Conservation (phyloP, 2,113 vertebrate genomes). For the Rhagologus leucostigma region DNA sequence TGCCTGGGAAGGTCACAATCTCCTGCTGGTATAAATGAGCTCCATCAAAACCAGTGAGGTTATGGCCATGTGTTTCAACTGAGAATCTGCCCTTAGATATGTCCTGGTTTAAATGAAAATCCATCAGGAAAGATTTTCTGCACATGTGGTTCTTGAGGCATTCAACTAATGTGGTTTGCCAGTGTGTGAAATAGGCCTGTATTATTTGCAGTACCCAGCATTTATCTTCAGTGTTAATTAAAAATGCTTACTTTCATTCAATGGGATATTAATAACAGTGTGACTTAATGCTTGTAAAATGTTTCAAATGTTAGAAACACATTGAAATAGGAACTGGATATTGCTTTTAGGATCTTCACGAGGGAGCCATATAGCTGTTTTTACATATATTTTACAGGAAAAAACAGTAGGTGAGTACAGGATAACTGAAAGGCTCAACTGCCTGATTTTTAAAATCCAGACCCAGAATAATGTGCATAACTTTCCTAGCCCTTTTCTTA, state of each 20-base stretch:
- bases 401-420: background rate
- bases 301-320: background rate
- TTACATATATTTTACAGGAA: background rate
- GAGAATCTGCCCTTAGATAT: background rate
- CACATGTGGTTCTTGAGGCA: background rate
- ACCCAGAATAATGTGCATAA: background rate
- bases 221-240: constrained; percentile 20
- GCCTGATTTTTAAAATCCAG: background rate
- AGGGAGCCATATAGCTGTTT: background rate
- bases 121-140: background rate
- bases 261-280: background rate
- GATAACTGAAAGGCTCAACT: background rate
- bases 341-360: background rate
- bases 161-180: background rate
- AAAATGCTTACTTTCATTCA: background rate
- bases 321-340: background rate
- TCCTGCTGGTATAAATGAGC: background rate
- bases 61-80: background rate
- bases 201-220: background rate
- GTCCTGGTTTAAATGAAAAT: background rate
- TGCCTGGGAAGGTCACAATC: background rate
- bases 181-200: background rate
- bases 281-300: background rate
- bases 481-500: background rate
- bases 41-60: background rate